Evolutionary conservation across 2,888 invertebrate species (phyloP).

Genomic region (Unio pictorum): DNA sequence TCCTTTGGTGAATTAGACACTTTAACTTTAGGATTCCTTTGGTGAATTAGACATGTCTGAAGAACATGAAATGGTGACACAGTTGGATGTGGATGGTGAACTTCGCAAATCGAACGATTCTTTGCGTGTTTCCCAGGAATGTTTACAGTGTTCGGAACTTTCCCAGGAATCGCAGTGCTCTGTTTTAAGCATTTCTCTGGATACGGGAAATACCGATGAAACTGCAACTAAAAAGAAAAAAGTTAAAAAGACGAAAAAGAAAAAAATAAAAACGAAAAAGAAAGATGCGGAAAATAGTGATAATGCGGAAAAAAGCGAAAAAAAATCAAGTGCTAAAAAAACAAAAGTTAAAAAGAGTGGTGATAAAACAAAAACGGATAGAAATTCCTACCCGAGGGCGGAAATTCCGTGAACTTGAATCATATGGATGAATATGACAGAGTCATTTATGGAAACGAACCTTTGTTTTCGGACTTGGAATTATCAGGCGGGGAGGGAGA

Average conservation of each 20-base stretch:
- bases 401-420: slow-evolving; percentile 29
- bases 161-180: slow-evolving; percentile 40
- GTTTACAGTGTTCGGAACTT: slow-evolving; percentile 23
- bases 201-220: slow-evolving; percentile 13
- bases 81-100: too few species aligned
- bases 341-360: slow-evolving; percentile 1
- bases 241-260: slow-evolving; percentile 47
- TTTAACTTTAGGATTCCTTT: slow-evolving; percentile 9
- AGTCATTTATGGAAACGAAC: slow-evolving; percentile 62
- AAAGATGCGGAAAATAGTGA: slow-evolving; percentile 13
- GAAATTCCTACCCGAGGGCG: slow-evolving; percentile 55
- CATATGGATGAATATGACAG: slow-evolving; percentile 58
- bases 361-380: too few species aligned
- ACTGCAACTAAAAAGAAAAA: slow-evolving; percentile 39
- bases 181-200: slow-evolving; percentile 23
- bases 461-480: slow-evolving; percentile 64
- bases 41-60: not conserved
- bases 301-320: slow-evolving; percentile 22
- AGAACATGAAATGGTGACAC: too few species aligned
- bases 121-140: slow-evolving; percentile 25
- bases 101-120: not conserved
- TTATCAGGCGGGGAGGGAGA: slow-evolving; percentile 44
- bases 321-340: slow-evolving; percentile 36
- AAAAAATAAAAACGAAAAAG: slow-evolving; percentile 18
- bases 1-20: slow-evolving; percentile 1